These are phyloP conservation scores for Drosophila mimica DNA, from an alignment of 2,888 invertebrate species.

Conservation along the genomic window DNA sequence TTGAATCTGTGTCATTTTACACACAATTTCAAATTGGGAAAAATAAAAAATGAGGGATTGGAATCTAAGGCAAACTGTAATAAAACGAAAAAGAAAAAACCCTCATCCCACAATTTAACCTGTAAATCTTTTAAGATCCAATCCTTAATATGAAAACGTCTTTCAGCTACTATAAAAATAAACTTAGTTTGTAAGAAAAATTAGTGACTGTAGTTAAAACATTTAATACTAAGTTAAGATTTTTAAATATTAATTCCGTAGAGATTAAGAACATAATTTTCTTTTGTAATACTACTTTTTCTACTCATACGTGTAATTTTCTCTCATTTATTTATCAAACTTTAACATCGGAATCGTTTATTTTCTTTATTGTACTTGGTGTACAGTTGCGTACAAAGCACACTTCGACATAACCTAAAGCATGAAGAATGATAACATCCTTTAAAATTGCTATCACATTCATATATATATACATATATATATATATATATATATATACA, in stretches of 20 bases:
- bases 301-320: neutral
- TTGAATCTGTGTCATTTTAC: neutral
- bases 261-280: neutral
- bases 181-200: neutral
- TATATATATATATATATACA: neutral
- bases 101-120: neutral
- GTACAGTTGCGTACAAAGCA: constrained; percentile 36
- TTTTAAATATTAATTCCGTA: neutral
- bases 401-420: constrained; percentile 1
- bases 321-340: neutral
- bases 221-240: neutral
- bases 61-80: neutral
- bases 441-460: constrained; percentile 4
- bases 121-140: neutral
- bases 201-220: neutral
- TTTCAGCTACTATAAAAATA: neutral
- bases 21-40: neutral
- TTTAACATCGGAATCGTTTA: neutral
- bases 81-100: neutral
- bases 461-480: neutral
- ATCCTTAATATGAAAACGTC: neutral
- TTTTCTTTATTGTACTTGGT: too few species aligned
- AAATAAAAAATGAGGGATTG: neutral
- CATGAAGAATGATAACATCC: neutral
- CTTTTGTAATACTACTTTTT: neutral